Evolutionary conservation across 92 coral and sea anemone species (phyloP).

Genomic region (Blastomussa wellsi): DNA sequence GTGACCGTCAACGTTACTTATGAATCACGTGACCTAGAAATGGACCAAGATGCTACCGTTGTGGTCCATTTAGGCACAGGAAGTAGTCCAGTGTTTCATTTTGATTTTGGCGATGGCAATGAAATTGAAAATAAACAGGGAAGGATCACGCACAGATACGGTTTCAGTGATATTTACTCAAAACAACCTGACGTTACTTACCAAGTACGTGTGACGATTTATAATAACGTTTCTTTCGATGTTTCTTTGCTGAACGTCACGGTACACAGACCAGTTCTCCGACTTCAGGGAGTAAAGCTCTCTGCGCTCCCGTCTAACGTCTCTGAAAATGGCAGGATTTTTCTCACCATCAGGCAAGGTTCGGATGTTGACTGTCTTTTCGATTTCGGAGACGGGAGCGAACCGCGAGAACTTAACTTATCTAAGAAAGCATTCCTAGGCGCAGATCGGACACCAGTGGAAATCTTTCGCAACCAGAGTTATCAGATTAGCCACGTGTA

Average conservation of each 20-base stretch:
- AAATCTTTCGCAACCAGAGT: conserved; percentile 21
- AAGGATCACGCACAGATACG: conserved; percentile 16
- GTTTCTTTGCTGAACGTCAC: conserved; percentile 17
- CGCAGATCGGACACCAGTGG: conserved; percentile 16
- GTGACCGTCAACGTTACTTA: conserved; percentile 17
- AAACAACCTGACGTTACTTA: background rate
- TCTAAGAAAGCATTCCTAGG: conserved; percentile 9
- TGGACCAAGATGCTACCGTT: conserved; percentile 31
- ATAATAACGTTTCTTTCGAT: conserved; percentile 36
- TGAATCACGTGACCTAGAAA: conserved; percentile 32
- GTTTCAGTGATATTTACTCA: conserved; percentile 1
- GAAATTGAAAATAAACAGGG: background rate
- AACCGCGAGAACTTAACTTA: background rate
- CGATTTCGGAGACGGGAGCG: conserved; percentile 41
- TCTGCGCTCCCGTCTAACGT: conserved; percentile 45
- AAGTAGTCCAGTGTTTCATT: conserved; percentile 24
- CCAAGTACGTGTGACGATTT: conserved; percentile 17
- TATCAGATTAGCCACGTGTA: conserved; percentile 19
- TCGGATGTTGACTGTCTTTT: conserved; percentile 50
- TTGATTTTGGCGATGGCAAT: conserved; percentile 46
- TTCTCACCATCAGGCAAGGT: conserved; percentile 40
- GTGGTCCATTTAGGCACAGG: background rate
- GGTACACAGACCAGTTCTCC: conserved; percentile 54
- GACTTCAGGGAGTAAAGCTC: conserved; percentile 26
- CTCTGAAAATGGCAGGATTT: conserved; percentile 23